A percentile compares a stretch with the other conserved stretches of the same genome.
Conservation (phyloP, 1,140 invertebrate species). For the Drosophila trapezifrons region DNA sequence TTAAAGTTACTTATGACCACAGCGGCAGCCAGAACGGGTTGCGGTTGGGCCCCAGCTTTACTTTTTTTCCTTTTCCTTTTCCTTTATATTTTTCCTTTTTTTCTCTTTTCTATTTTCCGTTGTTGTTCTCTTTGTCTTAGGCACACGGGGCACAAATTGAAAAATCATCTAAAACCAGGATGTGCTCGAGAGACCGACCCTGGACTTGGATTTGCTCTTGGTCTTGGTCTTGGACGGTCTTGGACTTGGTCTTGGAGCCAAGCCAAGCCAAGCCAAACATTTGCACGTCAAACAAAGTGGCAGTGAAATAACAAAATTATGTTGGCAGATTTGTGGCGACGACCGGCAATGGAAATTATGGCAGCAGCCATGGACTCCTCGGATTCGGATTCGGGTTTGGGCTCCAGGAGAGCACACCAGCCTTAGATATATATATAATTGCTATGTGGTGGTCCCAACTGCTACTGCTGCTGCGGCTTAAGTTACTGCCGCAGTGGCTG, state of each 20-base stretch:
- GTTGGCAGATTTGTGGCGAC: slow-evolving; percentile 80
- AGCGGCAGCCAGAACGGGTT: slow-evolving; percentile 39
- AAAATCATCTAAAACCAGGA: slow-evolving; percentile 74
- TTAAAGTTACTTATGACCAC: slow-evolving; percentile 82
- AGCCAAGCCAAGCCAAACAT: slow-evolving; percentile 69
- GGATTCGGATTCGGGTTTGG: too few relatives aligned
- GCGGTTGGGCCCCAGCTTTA: slow-evolving; percentile 10
- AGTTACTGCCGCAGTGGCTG: slow-evolving; percentile 30
- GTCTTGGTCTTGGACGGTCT: not conserved
- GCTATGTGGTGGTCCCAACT: slow-evolving; percentile 62
- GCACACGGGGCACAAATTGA: slow-evolving; percentile 64
- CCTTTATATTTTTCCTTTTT: not conserved
- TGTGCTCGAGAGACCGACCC: slow-evolving; percentile 20
- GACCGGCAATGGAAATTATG: slow-evolving; percentile 67
- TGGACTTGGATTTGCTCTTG: slow-evolving; percentile 13
- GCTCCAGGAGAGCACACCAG: slow-evolving; percentile 4
- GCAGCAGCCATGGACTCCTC: slow-evolving; percentile 41
- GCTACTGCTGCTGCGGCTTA: slow-evolving; percentile 24
- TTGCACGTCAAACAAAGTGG: slow-evolving; percentile 82
- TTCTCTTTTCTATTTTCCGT: not conserved
- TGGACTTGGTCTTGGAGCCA: slow-evolving; percentile 12
- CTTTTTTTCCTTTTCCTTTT: not conserved
- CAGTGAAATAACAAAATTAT: slow-evolving; percentile 83
- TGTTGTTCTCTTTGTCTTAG: slow-evolving; percentile 55
- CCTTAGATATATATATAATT: slow-evolving; percentile 55